Base-by-base conservation (phyloP, 1,140 invertebrate species). In the Brachionus koreanus region DNA sequence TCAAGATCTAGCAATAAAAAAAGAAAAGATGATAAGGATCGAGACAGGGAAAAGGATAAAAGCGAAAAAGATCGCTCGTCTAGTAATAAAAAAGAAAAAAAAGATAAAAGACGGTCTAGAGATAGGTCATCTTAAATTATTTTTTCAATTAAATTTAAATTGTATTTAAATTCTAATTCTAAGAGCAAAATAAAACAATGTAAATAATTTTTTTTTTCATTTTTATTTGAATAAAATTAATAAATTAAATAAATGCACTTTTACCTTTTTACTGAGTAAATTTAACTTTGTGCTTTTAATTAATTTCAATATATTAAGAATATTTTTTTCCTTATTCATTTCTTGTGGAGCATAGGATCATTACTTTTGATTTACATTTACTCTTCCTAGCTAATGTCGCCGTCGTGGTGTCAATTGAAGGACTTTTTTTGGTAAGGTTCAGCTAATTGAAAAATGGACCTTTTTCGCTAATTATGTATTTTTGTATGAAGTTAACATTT, bases 81-180 rank as follows among this genome's bases (percentile, higher is more conserved):
- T 46, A 74, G 19, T 46, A 10, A 46, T 74, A 74, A 74, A 74
- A 74, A 74, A 46, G 69, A 74, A 46, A 74, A 74, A 46, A 74
- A 46, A 74, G 69, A 74, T 46, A 74, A 74, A 46, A 43, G 35
- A 37, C 65, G 65, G 19, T 69, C 65, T 5, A 69, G 19, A 74
- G 69, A 74, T 46, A 43, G 42, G 46, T 49, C 69, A 46, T 10
- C 37, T 9, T 74, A 67, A 23, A 67, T 67, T 67, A n/a, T 67
- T 67, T 67, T 23, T 29, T 23, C 10, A 33, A 35, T 67, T 33
- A 74, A 74, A 29, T n/a, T 74, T 74, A 42, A 69, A 69, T 16
- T 33, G 33, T 69, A 35, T 69, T 35, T 33, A 69, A 69, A 69
- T 25, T 25, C 16, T 67, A 67, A 67, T 29, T 13, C 12, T 35